Conservation (phyloP, 2,113 vertebrate genomes). For the human (Homo sapiens) region DNA sequence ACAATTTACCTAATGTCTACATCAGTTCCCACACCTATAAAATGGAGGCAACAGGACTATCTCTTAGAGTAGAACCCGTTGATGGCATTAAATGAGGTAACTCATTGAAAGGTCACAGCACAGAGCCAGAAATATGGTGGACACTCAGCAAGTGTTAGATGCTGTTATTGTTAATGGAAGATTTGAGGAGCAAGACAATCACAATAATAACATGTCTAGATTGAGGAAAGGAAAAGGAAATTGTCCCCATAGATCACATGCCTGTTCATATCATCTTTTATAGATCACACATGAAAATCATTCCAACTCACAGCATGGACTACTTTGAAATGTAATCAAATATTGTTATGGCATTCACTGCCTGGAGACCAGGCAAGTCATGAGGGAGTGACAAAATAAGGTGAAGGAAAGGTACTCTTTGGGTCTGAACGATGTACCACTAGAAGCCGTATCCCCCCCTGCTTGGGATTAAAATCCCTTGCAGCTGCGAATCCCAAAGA, state of each 20-base stretch:
- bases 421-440: constrained; percentile 38
- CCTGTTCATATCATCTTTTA: constrained; percentile 3
- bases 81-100: background rate
- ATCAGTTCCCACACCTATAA: background rate
- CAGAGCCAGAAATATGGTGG: background rate
- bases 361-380: background rate
- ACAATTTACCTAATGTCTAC: background rate
- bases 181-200: background rate
- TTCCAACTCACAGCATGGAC: background rate
- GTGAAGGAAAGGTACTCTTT: constrained; percentile 15
- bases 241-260: background rate
- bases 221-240: constrained; percentile 28
- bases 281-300: constrained; percentile 17
- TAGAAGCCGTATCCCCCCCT: constrained; percentile 7
- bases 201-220: background rate
- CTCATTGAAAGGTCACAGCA: background rate
- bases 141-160: background rate
- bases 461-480: constrained; percentile 49
- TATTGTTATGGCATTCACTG: background rate
- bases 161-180: background rate
- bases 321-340: constrained; percentile 11
- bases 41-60: background rate
- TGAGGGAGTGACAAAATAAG: background rate
- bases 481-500: constrained; percentile 62
- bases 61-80: background rate